These are phyloP conservation scores for Tachypleus tridentatus DNA, from an alignment of 1,140 invertebrate species.

Conservation along the genomic window DNA sequence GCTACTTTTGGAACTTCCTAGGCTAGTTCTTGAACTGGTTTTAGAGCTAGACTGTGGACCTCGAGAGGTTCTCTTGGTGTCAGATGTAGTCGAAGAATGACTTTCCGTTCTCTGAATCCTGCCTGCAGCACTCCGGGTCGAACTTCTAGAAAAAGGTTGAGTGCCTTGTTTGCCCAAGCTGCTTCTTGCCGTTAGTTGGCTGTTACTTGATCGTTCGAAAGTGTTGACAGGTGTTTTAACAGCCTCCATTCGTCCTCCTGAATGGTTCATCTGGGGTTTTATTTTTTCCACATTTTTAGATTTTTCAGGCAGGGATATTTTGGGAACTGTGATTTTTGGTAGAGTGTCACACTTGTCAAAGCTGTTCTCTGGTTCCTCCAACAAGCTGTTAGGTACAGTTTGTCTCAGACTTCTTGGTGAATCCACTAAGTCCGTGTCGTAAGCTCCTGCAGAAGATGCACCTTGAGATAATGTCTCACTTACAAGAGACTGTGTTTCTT, in stretches of 20 bases:
- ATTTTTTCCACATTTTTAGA: not conserved
- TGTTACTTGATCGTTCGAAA: not conserved
- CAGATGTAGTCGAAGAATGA: constrained; percentile 16
- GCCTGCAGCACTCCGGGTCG: constrained; percentile 12
- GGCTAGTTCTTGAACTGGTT: constrained; percentile 50
- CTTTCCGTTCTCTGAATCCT: constrained; percentile 7
- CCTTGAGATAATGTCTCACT: constrained; percentile 16
- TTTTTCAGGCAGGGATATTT: not conserved
- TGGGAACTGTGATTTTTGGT: not conserved
- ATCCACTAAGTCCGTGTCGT: constrained; percentile 18
- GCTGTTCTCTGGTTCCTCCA: too few relatives aligned
- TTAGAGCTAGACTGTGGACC: constrained; percentile 4
- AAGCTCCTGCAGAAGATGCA: constrained; percentile 8
- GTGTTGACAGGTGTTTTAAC: not conserved
- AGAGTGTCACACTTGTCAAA: too few relatives aligned
- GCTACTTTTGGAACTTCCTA: constrained; percentile 65
- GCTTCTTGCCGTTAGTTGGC: too few relatives aligned
- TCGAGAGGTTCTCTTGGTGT: constrained; percentile 15
- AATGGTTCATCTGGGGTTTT: not conserved
- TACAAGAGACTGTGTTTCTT: constrained; percentile 55
- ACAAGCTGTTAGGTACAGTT: constrained; percentile 3
- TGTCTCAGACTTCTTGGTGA: constrained; percentile 15
- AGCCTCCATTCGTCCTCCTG: not conserved
- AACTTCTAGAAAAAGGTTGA: constrained; percentile 13
- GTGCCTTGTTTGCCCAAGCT: not conserved